A percentile compares a stretch with the other conserved stretches of the same genome.
phyloP scores from a whole-genome alignment of 2,797 vertebrate genomes.

The Thalassophryne amazonica region DNA sequence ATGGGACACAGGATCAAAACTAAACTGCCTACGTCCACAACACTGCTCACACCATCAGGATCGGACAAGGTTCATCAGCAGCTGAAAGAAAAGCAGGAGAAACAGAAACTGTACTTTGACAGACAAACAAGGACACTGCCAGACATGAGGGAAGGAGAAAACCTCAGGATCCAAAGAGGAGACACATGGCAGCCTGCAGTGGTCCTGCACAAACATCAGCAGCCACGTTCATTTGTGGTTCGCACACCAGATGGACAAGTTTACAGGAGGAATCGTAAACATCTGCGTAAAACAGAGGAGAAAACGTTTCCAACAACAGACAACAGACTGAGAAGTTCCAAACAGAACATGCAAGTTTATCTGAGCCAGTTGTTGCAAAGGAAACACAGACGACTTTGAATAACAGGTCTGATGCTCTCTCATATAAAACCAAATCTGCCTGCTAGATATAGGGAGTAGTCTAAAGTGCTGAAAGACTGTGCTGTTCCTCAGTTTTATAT shows the following conservation, averaged over 20 bases:
- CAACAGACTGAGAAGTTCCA: too few relatives aligned
- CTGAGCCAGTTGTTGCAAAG: too few relatives aligned
- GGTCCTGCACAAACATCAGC: background rate
- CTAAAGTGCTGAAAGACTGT: too few relatives aligned
- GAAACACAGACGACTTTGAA: too few relatives aligned
- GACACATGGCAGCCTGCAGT: background rate
- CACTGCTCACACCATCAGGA: background rate
- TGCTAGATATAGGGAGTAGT: too few relatives aligned
- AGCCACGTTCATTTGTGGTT: background rate
- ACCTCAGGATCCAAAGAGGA: conserved; percentile 1
- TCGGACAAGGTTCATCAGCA: background rate
- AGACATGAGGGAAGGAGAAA: background rate
- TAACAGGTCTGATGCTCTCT: too few relatives aligned
- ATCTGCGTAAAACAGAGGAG: background rate
- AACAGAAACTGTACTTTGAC: conserved; percentile 5
- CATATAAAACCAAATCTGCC: too few relatives aligned
- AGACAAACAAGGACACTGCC: background rate
- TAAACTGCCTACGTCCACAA: background rate
- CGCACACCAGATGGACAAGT: background rate
- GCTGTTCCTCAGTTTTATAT: too few relatives aligned
- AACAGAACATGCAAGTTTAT: too few relatives aligned
- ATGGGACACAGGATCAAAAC: conserved; percentile 2
- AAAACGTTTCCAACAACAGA: background rate
- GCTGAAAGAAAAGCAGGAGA: background rate
- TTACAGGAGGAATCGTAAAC: background rate